A percentile compares a stretch with the other conserved stretches of the same genome.
These are phyloP conservation scores for Hipposideros larvatus DNA, from an alignment of 2,797 vertebrate species.

Conservation along the genomic window DNA sequence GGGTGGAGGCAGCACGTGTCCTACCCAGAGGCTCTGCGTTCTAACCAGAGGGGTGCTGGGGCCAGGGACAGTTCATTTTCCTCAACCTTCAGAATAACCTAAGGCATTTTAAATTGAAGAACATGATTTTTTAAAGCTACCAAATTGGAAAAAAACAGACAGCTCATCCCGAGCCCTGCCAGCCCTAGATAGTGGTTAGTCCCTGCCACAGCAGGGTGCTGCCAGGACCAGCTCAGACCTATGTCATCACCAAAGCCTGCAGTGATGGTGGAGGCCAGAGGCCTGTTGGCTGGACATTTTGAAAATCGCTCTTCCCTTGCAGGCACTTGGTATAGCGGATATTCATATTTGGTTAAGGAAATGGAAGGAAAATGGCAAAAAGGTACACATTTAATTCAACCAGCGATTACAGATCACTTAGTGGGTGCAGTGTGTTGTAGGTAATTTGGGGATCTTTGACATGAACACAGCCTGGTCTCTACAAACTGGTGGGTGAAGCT, in stretches of 20 bases:
- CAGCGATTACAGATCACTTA: not conserved
- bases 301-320: not conserved
- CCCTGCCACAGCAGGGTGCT: rapidly evolving
- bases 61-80: not conserved
- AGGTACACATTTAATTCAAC: not conserved
- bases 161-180: not conserved
- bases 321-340: not conserved
- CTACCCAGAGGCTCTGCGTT: not conserved
- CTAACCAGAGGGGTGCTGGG: not conserved
- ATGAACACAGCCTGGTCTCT: not conserved
- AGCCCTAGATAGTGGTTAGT: not conserved
- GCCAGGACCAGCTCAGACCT: not conserved
- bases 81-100: not conserved
- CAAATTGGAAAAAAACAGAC: not conserved
- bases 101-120: not conserved
- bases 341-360: constrained; percentile 12
- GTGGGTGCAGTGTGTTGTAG: not conserved
- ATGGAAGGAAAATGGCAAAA: not conserved
- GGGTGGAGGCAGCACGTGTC: rapidly evolving
- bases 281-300: not conserved
- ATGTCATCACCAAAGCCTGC: not conserved
- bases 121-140: not conserved
- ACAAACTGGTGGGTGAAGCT: no score
- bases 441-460: not conserved
- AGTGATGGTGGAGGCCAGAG: rapidly evolving